Evolutionary conservation across 2,888 invertebrate species (phyloP).

Genomic region (Galerucella nymphaeae): DNA sequence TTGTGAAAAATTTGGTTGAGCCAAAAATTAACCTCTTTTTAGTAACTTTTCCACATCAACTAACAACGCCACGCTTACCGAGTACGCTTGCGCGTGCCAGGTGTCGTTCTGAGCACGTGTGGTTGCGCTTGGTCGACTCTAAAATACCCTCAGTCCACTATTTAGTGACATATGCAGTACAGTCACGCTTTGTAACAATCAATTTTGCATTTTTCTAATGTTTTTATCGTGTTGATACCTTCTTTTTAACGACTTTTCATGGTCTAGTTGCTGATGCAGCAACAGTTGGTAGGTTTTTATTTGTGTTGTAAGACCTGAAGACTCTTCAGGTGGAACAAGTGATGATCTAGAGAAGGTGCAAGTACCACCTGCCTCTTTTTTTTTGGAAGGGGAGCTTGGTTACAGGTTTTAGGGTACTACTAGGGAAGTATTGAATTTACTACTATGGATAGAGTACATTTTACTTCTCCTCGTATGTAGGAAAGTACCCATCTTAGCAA

Average conservation of each 20-base stretch:
- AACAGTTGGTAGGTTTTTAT: constrained; percentile 40
- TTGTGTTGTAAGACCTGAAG: constrained; percentile 26
- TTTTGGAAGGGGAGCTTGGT: background rate
- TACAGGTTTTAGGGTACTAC: background rate
- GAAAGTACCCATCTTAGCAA: too few species aligned
- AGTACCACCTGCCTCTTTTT: background rate
- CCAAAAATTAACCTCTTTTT: background rate
- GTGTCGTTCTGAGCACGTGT: constrained; percentile 52
- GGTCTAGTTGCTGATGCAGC: constrained; percentile 35
- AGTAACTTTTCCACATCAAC: background rate
- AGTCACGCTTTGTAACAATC: constrained; percentile 34
- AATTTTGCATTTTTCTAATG: constrained; percentile 45
- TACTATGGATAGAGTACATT: too few species aligned
- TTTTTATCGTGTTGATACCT: constrained; percentile 42
- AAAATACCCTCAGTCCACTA: constrained; percentile 1
- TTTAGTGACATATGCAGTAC: constrained; percentile 10
- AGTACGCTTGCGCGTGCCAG: constrained; percentile 50
- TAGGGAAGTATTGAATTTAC: too few species aligned
- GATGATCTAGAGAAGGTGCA: constrained; percentile 18
- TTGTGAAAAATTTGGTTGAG: too few species aligned
- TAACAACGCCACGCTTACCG: constrained; percentile 15
- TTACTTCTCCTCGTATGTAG: too few species aligned
- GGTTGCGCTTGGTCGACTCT: constrained; percentile 40
- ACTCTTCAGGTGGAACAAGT: constrained; percentile 38
- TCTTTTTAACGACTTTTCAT: constrained; percentile 45